Percentiles rank a stretch among this genome's conserved stretches.
phyloP scores from a whole-genome alignment of 2,888 invertebrate genomes.

The Syrista parreyssii region DNA sequence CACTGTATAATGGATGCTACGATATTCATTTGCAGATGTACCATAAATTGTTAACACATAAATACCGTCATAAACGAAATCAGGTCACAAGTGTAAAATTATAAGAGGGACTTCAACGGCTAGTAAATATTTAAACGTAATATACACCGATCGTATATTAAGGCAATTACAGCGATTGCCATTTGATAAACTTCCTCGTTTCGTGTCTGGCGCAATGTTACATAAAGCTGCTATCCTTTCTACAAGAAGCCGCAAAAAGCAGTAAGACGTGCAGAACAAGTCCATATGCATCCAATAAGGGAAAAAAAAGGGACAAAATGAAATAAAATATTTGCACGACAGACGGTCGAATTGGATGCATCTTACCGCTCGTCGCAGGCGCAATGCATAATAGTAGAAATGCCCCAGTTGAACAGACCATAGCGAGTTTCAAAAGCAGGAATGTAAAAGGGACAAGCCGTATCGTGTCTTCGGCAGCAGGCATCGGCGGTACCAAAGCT shows the following conservation, averaged over 20 bases:
- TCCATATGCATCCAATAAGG: background rate
- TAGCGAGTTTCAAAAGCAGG: slow-evolving; percentile 86
- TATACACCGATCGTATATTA: background rate
- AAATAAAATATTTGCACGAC: background rate
- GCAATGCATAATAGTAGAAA: slow-evolving; percentile 92
- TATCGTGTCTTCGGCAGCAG: slow-evolving; percentile 87
- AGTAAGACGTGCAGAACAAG: background rate
- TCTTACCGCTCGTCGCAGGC: slow-evolving; percentile 89
- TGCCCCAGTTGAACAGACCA: slow-evolving; percentile 88
- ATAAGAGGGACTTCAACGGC: background rate
- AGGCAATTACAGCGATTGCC: background rate
- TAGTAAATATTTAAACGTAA: background rate
- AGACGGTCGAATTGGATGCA: background rate
- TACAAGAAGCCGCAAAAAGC: background rate
- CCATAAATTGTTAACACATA: slow-evolving; percentile 3
- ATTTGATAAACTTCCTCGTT: background rate
- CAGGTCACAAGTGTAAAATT: background rate
- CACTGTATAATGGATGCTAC: background rate
- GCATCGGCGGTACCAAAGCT: slow-evolving; percentile 85
- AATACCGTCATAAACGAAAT: background rate
- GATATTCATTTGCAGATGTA: background rate
- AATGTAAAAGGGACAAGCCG: slow-evolving; percentile 86
- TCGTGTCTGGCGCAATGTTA: background rate
- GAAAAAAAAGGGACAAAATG: background rate
- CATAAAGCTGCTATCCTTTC: background rate